phyloP scores from a whole-genome alignment of 1,140 invertebrate species.

The Macrocentrus cingulum region DNA sequence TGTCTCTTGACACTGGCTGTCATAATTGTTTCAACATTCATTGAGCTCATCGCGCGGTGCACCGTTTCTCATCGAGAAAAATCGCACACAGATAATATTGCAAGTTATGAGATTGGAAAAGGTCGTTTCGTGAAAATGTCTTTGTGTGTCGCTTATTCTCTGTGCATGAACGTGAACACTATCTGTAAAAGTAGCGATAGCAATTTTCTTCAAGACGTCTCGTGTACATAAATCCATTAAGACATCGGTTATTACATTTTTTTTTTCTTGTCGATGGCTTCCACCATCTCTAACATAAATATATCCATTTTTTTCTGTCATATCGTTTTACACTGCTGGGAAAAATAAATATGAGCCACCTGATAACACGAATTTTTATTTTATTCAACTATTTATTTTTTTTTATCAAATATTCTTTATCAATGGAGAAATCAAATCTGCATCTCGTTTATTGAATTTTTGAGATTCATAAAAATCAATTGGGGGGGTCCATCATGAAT shows the following conservation, averaged over 20 bases:
- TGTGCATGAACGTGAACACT: neutral
- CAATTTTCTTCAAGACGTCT: slow-evolving; percentile 7
- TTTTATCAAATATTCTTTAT: too few relatives aligned
- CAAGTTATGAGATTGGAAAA: slow-evolving; percentile 28
- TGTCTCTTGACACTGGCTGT: neutral
- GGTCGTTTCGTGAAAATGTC: slow-evolving; percentile 17
- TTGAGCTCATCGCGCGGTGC: slow-evolving; percentile 17
- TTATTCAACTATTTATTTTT: too few relatives aligned
- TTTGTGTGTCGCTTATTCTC: neutral
- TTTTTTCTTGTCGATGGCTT: neutral
- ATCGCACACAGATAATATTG: slow-evolving; percentile 15
- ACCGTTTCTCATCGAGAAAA: slow-evolving; percentile 3
- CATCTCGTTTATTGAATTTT: too few relatives aligned
- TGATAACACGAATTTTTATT: too few relatives aligned
- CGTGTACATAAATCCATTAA: slow-evolving; percentile 9
- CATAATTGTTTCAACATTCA: slow-evolving; percentile 23
- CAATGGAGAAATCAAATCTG: too few relatives aligned
- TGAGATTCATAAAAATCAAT: too few relatives aligned
- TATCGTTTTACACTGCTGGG: too few relatives aligned
- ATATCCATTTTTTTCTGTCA: too few relatives aligned
- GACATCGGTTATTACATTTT: slow-evolving; percentile 3
- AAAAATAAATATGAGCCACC: too few relatives aligned
- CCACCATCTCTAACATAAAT: too few relatives aligned
- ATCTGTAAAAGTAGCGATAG: neutral
- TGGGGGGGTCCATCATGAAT: too few relatives aligned